Evolutionary conservation across 2,888 invertebrate genomes (phyloP).

Genomic region (Oxycera nigricornis): DNA sequence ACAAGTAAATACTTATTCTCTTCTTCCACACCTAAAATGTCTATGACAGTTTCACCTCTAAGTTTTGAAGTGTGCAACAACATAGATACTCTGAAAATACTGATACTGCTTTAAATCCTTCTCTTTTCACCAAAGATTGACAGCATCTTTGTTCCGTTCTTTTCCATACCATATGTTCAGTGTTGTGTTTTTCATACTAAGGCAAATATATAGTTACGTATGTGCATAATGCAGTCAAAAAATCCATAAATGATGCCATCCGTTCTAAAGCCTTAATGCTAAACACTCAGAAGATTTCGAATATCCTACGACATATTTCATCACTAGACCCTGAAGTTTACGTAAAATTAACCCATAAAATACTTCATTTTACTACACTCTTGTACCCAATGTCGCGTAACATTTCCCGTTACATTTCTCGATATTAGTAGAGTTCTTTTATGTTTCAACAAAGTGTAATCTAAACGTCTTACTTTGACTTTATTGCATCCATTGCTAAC

Average conservation of each 20-base stretch:
- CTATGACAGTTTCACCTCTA: no score
- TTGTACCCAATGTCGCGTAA: conserved; percentile 4
- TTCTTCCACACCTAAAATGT: no score
- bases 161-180: no score
- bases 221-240: not conserved
- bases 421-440: conserved; percentile 26
- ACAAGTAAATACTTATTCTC: no score
- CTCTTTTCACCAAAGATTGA: no score
- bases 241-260: not conserved
- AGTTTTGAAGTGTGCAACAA: no score
- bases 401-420: conserved; percentile 16
- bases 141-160: no score
- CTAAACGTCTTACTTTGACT: conserved; percentile 20
- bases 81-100: no score
- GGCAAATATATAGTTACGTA: no score
- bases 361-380: conserved; percentile 30
- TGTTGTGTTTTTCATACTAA: no score
- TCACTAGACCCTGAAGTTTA: conserved; percentile 29
- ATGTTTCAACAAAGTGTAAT: conserved; percentile 17
- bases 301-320: conserved; percentile 15
- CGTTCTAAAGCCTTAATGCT: not conserved
- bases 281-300: not conserved
- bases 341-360: conserved; percentile 27
- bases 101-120: no score
- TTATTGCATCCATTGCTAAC: conserved; percentile 26